Conservation (phyloP, 2,113 vertebrate species). For the Raja brachyura region DNA sequence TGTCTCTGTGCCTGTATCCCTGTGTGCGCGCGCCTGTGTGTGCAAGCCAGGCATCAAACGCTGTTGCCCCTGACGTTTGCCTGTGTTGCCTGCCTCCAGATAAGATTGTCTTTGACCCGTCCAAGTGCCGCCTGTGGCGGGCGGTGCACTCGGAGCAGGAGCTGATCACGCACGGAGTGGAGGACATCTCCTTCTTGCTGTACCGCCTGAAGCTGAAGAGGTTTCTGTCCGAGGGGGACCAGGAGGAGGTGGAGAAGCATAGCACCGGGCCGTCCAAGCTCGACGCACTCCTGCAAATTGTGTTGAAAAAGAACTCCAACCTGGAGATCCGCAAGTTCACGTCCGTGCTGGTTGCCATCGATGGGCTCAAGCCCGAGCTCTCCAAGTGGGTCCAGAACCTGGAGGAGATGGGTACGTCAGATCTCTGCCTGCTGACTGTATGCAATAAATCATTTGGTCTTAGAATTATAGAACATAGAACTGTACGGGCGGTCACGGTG, state of each 20-base stretch:
- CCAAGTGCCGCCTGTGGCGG: slow-evolving; percentile 23
- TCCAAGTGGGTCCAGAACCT: slow-evolving; percentile 21
- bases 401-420: slow-evolving; percentile 26
- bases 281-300: background rate
- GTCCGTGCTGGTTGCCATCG: slow-evolving; percentile 5
- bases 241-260: slow-evolving; percentile 34
- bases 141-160: background rate
- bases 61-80: background rate
- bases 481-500: too few species aligned
- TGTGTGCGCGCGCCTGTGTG: too few species aligned
- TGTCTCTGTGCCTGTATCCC: too few species aligned
- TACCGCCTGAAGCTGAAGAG: slow-evolving; percentile 8
- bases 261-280: background rate
- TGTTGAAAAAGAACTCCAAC: slow-evolving; percentile 3
- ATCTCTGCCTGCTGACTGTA: background rate
- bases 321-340: slow-evolving; percentile 30
- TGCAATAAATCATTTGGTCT: background rate
- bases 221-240: background rate
- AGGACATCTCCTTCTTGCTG: slow-evolving; percentile 20
- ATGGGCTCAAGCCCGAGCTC: slow-evolving; percentile 3
- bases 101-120: slow-evolving; percentile 33
- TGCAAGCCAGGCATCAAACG: background rate
- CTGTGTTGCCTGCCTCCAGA: background rate
- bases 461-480: too few species aligned
- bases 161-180: slow-evolving; percentile 11